Percentiles rank a stretch among this genome's conserved stretches.
These are phyloP conservation scores for Smittia aterrima DNA, from an alignment of 2,888 invertebrate species.

Conservation along the genomic window DNA sequence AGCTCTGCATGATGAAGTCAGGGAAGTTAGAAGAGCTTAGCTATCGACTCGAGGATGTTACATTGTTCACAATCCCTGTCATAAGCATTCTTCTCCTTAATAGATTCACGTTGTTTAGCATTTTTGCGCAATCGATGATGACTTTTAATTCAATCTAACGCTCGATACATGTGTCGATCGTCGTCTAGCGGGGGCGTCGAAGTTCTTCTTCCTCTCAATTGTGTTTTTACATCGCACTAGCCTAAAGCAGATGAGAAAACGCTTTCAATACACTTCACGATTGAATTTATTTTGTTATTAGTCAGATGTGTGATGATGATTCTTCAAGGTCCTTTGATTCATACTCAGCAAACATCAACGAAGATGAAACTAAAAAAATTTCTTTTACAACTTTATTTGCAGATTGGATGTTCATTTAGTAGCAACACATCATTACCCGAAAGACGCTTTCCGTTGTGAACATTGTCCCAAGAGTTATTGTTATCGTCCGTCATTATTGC, in stretches of 20 bases:
- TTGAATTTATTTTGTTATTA: not conserved
- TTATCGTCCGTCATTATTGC: conserved; percentile 74
- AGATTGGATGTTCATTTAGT: conserved; percentile 84
- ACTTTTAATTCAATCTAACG: conserved; percentile 35
- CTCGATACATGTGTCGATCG: not conserved
- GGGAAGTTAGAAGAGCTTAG: too few relatives aligned
- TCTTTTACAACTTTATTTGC: conserved; percentile 51
- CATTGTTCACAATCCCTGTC: not conserved
- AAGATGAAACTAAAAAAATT: not conserved
- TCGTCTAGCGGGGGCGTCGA: conserved; percentile 22
- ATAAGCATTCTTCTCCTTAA: not conserved
- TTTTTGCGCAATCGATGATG: conserved; percentile 38
- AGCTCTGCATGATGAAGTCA: not conserved
- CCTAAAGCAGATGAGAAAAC: not conserved
- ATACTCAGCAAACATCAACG: not conserved
- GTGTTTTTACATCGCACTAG: not conserved
- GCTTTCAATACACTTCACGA: not conserved
- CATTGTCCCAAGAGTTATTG: conserved; percentile 80
- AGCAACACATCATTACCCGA: conserved; percentile 72
- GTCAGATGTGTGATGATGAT: not conserved
- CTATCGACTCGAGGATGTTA: not conserved
- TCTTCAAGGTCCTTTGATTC: conserved; percentile 18
- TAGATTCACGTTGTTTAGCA: conserved; percentile 21
- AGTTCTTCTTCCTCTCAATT: conserved; percentile 11
- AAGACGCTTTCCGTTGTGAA: conserved; percentile 78